A percentile compares a stretch with the other conserved stretches of the same genome.
phyloP scores from a whole-genome alignment of 1,140 invertebrate species.

The Homarus americanus region DNA sequence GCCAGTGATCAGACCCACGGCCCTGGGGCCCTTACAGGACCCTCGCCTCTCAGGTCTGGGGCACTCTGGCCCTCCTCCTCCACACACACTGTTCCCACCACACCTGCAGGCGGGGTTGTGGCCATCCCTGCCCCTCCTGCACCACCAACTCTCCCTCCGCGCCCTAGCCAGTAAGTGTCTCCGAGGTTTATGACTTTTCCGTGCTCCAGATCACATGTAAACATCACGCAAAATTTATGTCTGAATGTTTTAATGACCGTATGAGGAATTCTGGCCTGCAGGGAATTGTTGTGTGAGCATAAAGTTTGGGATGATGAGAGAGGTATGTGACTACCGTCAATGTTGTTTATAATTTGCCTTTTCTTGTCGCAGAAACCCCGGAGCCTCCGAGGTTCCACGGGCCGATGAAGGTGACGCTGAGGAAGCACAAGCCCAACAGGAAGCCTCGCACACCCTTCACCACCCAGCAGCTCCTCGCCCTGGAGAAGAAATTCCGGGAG shows the following conservation, averaged over 20 bases:
- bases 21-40: slow-evolving; percentile 59
- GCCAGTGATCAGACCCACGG: slow-evolving; percentile 61
- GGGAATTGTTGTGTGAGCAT: too few species aligned
- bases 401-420: slow-evolving; percentile 56
- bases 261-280: too few species aligned
- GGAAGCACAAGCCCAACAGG: slow-evolving; percentile 67
- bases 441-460: slow-evolving; percentile 66
- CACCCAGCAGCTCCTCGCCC: slow-evolving; percentile 61
- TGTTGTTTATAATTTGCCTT: not conserved
- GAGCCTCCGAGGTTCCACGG: slow-evolving; percentile 60
- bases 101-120: slow-evolving; percentile 63
- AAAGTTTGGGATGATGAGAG: too few species aligned
- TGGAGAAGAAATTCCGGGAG: slow-evolving; percentile 68
- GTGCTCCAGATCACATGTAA: not conserved
- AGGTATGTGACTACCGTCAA: too few species aligned
- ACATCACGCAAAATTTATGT: not conserved
- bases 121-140: slow-evolving; percentile 59
- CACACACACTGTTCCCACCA: slow-evolving; percentile 48
- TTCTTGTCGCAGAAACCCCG: slow-evolving; percentile 47
- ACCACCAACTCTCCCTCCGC: slow-evolving; percentile 62
- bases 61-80: slow-evolving; percentile 46
- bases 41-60: slow-evolving; percentile 47
- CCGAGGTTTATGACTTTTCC: not conserved
- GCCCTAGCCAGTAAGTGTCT: slow-evolving; percentile 59
- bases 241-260: too few species aligned